phyloP scores from a whole-genome alignment of 2,888 invertebrate genomes.

The Byasa hedistus region DNA sequence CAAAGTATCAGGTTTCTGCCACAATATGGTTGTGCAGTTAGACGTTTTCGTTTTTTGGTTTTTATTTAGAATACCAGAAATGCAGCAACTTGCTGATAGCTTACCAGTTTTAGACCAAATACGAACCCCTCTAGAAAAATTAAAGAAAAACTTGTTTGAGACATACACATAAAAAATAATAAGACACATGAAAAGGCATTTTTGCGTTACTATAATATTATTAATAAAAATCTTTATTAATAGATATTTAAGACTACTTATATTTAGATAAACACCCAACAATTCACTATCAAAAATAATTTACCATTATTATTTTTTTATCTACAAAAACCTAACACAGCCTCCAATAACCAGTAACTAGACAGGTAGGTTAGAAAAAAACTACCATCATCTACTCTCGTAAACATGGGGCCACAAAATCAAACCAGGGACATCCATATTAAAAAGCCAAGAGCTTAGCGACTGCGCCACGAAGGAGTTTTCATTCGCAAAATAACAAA shows the following conservation, averaged over 20 bases:
- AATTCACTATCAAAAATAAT: too few species aligned
- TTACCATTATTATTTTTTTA: too few species aligned
- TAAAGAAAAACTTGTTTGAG: not conserved
- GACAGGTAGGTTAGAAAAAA: too few species aligned
- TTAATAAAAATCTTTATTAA: not conserved
- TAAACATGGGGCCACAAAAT: too few species aligned
- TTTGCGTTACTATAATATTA: not conserved
- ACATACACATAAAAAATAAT: not conserved
- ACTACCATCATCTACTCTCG: too few species aligned
- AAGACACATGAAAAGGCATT: not conserved
- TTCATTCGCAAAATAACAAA: constrained; percentile 46
- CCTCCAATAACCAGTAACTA: too few species aligned
- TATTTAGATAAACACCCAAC: too few species aligned
- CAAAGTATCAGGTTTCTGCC: constrained; percentile 80
- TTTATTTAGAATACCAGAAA: constrained; percentile 39
- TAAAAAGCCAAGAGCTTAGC: not conserved
- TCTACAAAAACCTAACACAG: too few species aligned
- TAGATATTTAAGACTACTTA: too few species aligned
- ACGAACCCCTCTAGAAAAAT: constrained; percentile 71
- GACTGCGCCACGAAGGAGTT: constrained; percentile 34
- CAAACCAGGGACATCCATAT: not conserved
- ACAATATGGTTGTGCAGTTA: constrained; percentile 76
- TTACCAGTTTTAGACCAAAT: constrained; percentile 84
- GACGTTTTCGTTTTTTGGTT: constrained; percentile 42
- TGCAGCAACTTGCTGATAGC: constrained; percentile 51